Evolutionary conservation across 2,113 vertebrate genomes (phyloP), one percentile per base, ranked within the genome.

Genomic region (Erythrolamprus reginae): DNA sequence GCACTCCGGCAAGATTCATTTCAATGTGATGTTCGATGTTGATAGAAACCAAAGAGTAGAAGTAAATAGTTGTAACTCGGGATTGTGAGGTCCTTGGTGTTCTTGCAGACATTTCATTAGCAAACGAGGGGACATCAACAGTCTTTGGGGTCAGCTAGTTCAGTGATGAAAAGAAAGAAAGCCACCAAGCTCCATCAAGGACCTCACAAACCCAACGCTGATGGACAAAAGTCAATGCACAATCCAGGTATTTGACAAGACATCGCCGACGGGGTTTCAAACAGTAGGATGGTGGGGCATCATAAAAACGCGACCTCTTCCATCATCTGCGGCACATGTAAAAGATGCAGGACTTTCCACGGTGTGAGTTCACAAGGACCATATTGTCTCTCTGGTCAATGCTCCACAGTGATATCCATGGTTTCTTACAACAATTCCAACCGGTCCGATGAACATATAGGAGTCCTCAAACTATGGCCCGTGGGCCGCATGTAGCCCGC

Each of bases 391-490:
- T 9, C 6, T 42, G 17, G n/a, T 3, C 65, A 70, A 70, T 70
- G 65, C 65, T 70, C 15, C n/a, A 38, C 70, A 77, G 33, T 17
- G 9, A 7, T 42, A 38, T 9, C 17, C 17, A 38, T 19, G 33
- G 33, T 21, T 96, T 96, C 93, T 95, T 96, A 96, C 95, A 95
- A 97, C 93, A 97, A 96, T 94, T 98, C 97, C 96, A 98, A 96
- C 97, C 97, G 98, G 97, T 96, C 98, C 97, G 98, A 98, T 97
- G 97, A 97, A 98, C 98, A 99, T 99, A 99, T 98, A 98, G 45
- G 45, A 5, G 45, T 45, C 45, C 45, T 45, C 45, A 45, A 45
- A 45, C 45, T 45, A 45, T 5, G 45, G 45, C 45, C 45, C 45
- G 5, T 5, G 45, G 45, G 45, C 45, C 45, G 45, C 45, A 45